phyloP scores from a whole-genome alignment of 2,888 invertebrate genomes.

The Dasypogon diadema region DNA sequence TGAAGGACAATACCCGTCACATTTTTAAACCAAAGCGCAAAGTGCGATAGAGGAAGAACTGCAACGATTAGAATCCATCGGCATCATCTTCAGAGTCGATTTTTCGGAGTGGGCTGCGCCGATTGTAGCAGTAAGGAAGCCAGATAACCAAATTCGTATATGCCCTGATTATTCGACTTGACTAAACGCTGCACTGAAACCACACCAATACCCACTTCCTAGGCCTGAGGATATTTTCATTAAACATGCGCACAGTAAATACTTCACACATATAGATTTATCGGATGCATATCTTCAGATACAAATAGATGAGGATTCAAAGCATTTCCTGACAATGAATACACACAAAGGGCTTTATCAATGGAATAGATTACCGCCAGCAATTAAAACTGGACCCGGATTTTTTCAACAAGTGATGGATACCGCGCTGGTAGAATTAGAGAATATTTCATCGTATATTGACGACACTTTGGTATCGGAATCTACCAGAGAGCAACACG shows the following conservation, averaged over 20 bases:
- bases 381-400: not conserved
- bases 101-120: constrained; percentile 58
- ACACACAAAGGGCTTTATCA: not conserved
- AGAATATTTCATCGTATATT: not conserved
- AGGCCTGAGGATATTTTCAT: constrained; percentile 56
- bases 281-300: constrained; percentile 54
- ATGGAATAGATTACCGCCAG: not conserved
- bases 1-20: constrained; percentile 54
- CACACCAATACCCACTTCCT: constrained; percentile 54
- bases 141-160: constrained; percentile 55
- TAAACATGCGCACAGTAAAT: constrained; percentile 16
- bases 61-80: constrained; percentile 45
- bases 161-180: constrained; percentile 58
- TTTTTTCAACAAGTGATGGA: not conserved
- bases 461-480: not conserved
- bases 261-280: constrained; percentile 50
- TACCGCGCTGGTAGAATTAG: not conserved
- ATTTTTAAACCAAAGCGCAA: constrained; percentile 56
- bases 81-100: constrained; percentile 56
- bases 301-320: constrained; percentile 43
- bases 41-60: constrained; percentile 47
- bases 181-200: constrained; percentile 42
- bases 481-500: not conserved
- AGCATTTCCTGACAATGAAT: not conserved
- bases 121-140: constrained; percentile 53